Base-by-base conservation (phyloP, 2,888 invertebrate species). In the Tholera decimalis region DNA sequence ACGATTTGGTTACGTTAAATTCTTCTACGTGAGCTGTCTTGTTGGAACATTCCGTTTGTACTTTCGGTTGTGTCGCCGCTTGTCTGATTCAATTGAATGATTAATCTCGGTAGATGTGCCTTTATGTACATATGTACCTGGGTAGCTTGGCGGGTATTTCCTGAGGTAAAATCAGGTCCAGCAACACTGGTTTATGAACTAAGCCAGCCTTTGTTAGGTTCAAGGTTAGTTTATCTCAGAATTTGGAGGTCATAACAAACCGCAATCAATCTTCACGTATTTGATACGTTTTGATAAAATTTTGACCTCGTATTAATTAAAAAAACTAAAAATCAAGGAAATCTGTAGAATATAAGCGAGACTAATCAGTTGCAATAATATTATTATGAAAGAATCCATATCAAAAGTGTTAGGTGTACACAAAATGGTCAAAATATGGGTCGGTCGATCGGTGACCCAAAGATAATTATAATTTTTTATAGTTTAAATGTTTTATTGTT, bases 401-500 rank as follows among this genome's bases (percentile, higher is more conserved):
- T 76, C 59, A 57, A 24, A 63, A 66, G 55, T 79, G n/a, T 82
- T 74, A 73, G 70, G 74, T 70, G 67, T 70, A 68, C 78, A 69
- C 49, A 68, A 77, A 73, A 82, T 85, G 64, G 77, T 83, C 43
- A 66, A 70, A 73, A 93, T 89, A 85, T 90, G 84, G 91, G 91
- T 91, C 92, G 88, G 75, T 75, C 83, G 85, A 87, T 87, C 86
- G 73, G 85, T 91, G 93, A 92, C 92, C 93, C 80, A 73, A 22
- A 83, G 93, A 93, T 92, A 89, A 91, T 83, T 80, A 79, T 84
- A 77, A 89, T 93, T 89, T 53, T 90, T 89, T 87, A 82, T 82
- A 83, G 69, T 78, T 86, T 82, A 85, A 86, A 83, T 84, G 82
- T 86, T 87, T 91, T 89, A 94, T 93, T 94, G 93, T 93, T 91